These are phyloP conservation scores for Philypnodon macrostomus DNA, from an alignment of 2,797 vertebrate species.

Conservation along the genomic window DNA sequence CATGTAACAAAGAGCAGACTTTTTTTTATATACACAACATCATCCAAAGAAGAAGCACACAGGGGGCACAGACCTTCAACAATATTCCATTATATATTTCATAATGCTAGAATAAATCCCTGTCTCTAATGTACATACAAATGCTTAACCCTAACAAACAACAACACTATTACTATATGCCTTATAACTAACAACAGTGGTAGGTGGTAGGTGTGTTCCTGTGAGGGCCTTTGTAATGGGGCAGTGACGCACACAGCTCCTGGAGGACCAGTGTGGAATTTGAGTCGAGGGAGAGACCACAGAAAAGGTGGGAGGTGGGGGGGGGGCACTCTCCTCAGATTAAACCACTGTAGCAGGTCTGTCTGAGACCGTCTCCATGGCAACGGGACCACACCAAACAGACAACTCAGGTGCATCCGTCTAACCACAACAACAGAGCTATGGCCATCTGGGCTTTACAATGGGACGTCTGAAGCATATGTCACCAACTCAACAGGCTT, in stretches of 20 bases:
- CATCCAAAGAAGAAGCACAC: no score
- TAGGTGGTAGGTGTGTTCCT: no score
- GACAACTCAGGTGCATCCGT: conserved; percentile 27
- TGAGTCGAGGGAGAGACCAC: conserved; percentile 42
- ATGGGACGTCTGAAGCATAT: background rate
- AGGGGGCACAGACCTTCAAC: no score
- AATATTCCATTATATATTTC: no score
- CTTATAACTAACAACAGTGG: no score
- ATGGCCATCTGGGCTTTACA: background rate
- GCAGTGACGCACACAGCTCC: conserved; percentile 53
- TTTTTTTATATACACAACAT: no score
- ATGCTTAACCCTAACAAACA: no score
- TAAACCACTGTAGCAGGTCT: conserved; percentile 39
- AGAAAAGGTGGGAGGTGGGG: background rate
- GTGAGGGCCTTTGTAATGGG: conserved; percentile 49
- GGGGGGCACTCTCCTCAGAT: conserved; percentile 42
- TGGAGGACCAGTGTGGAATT: conserved; percentile 57
- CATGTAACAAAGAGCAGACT: no score
- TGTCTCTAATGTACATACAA: no score
- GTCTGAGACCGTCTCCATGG: conserved; percentile 53
- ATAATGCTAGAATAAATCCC: no score
- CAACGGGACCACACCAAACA: conserved; percentile 50
- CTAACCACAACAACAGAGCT: conserved; percentile 6
- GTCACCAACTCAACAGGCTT: background rate
- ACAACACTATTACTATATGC: no score